Percentiles rank a stretch among this genome's conserved stretches.
Conservation (phyloP, 2,113 vertebrate genomes). For the Quiscalus mexicanus region DNA sequence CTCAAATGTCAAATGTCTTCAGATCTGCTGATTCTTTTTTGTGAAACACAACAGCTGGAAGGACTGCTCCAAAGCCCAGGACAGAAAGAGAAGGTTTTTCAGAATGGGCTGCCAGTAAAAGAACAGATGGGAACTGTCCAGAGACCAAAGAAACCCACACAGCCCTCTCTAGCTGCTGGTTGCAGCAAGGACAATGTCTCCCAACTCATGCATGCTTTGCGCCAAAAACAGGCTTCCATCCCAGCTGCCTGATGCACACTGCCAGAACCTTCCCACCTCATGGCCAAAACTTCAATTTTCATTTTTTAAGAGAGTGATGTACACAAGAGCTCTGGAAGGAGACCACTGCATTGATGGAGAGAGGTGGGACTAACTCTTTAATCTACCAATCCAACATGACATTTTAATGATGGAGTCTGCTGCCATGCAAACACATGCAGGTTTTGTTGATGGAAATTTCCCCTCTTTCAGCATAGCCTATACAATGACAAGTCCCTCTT, state of each 20-base stretch:
- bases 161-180: neutral
- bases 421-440: neutral
- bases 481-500: neutral
- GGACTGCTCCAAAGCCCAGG: neutral
- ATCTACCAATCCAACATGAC: neutral
- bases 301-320: neutral
- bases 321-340: neutral
- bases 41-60: neutral
- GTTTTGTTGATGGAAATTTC: neutral
- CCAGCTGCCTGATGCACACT: neutral
- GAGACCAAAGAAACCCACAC: neutral
- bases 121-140: neutral
- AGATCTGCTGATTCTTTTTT: neutral
- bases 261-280: neutral
- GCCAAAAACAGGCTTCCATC: neutral
- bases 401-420: neutral
- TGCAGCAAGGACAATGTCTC: neutral
- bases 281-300: neutral
- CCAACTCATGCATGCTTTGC: fast-evolving
- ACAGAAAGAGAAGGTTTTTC: neutral
- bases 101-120: neutral
- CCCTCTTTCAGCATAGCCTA: neutral
- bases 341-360: neutral
- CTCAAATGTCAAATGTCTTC: neutral
- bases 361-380: neutral